Evolutionary conservation across 1,140 invertebrate species (phyloP).

Genomic region (Zeugodacus cucurbitae): DNA sequence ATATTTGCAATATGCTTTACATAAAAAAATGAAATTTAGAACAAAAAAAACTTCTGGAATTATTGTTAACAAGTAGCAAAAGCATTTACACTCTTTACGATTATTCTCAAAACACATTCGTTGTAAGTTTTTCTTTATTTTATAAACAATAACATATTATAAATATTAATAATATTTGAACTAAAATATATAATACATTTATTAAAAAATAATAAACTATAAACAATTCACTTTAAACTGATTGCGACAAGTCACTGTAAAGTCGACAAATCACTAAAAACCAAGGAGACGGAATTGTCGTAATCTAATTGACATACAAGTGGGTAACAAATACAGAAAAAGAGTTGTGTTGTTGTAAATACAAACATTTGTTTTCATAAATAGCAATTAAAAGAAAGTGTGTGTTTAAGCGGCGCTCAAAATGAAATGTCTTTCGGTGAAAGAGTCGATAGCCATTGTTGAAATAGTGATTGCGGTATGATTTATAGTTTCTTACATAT

Average conservation of each 20-base stretch:
- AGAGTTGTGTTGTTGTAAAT: too few species aligned
- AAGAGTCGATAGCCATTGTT: background rate
- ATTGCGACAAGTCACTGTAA: background rate
- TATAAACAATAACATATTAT: background rate
- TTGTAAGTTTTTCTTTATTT: background rate
- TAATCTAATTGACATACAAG: too few species aligned
- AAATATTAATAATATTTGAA: background rate
- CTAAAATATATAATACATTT: background rate
- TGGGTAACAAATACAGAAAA: too few species aligned
- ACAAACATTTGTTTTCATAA: too few species aligned
- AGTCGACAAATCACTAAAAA: background rate
- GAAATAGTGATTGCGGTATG: conserved; percentile 22
- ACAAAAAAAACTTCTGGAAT: background rate
- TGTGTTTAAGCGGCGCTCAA: too few species aligned
- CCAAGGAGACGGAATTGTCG: too few species aligned
- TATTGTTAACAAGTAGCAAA: conserved; percentile 10
- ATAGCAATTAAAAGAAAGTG: too few species aligned
- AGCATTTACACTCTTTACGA: conserved; percentile 31
- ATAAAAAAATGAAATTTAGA: background rate
- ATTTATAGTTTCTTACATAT: background rate
- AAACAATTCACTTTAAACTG: background rate
- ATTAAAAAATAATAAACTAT: background rate
- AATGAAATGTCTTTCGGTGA: conserved; percentile 14
- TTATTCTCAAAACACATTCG: background rate
- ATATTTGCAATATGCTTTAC: background rate